Base-by-base conservation (phyloP, 1,140 invertebrate species). In the Coptotermes formosanus region DNA sequence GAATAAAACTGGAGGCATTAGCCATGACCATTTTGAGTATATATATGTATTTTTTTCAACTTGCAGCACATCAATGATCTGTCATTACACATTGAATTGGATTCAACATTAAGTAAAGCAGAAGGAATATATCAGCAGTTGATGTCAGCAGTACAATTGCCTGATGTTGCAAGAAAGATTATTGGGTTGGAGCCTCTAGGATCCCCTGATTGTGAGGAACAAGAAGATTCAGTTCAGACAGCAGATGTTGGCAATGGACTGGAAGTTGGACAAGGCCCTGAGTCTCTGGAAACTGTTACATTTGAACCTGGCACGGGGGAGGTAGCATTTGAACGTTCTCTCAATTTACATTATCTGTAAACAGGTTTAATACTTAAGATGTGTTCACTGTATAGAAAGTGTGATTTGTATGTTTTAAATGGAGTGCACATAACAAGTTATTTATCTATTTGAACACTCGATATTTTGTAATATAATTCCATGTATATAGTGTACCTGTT, bases 21-120 rank as follows among this genome's bases (percentile, higher is more conserved):
- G 14, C 1, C 19, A 21, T 19, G 6, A 16, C 19, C 45, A 48
- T 48, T 48, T 48, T 48, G 9, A 48, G 11, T 48, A 55, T 55
- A 45, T 83, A 43, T 86, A 83, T 86, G 89, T 88, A 64, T 87
- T 88, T 87, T 75, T 88, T 88, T 90, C 89, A 87, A 86, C 87
- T 94, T 94, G 69, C 91, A 98, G 96, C 97, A 99, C 90, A 96
- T 99, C 85, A 99, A 99, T 91, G 97, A 98, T 89, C 92, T 99
- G 84, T 96, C 96, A 43, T 94, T 96, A 89, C 93, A 95, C 85
- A 95, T 99, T 82, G 94, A 98, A 88, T 91, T 99, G 25, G 94
- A 96, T 82, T 93, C 94, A 88, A 95, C 95, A 23, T 90, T 99
- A 25, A 94, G 94, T 86, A 95, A 95, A 89, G 97, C 98, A 0